These are phyloP conservation scores for Caenorhabditis angaria DNA, from an alignment of 2,888 invertebrate species.

Conservation along the genomic window DNA sequence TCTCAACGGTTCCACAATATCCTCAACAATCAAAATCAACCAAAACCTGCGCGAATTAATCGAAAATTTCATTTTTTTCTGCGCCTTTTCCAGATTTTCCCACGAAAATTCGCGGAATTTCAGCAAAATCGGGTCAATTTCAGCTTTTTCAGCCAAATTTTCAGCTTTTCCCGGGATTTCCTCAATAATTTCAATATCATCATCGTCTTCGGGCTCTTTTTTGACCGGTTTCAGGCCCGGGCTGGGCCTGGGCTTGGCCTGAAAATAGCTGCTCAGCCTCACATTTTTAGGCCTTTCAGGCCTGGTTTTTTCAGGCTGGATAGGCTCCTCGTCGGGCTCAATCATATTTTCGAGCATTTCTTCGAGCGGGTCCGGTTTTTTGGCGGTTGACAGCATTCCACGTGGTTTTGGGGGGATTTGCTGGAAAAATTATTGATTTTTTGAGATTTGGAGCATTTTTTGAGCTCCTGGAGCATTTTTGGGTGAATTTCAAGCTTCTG, in stretches of 20 bases:
- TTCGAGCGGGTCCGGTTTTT: conserved; percentile 12
- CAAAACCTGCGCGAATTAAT: conserved; percentile 22
- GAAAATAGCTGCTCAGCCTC: background rate
- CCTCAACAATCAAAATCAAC: conserved; percentile 14
- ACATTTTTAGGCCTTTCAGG: background rate
- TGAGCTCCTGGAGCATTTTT: too few species aligned
- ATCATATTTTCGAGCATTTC: conserved; percentile 28
- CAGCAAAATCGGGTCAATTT: background rate
- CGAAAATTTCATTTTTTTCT: conserved; percentile 26
- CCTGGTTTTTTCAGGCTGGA: background rate
- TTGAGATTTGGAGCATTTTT: too few species aligned
- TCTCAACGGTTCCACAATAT: conserved; percentile 28
- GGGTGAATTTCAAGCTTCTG: too few species aligned
- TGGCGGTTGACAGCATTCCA: conserved; percentile 25
- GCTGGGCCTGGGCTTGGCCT: background rate
- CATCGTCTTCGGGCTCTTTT: conserved; percentile 25
- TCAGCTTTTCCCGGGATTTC: background rate
- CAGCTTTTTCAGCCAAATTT: background rate
- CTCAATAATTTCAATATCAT: conserved; percentile 39
- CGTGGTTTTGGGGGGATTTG: background rate
- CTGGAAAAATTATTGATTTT: too few species aligned
- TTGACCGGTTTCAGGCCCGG: conserved; percentile 9
- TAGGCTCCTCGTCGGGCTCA: conserved; percentile 35
- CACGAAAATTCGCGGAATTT: background rate
- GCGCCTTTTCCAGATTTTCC: conserved; percentile 10